Evolutionary conservation across 2,113 vertebrate species (phyloP), one percentile per base, ranked within the genome.

Genomic region (Cepphus grylle): DNA sequence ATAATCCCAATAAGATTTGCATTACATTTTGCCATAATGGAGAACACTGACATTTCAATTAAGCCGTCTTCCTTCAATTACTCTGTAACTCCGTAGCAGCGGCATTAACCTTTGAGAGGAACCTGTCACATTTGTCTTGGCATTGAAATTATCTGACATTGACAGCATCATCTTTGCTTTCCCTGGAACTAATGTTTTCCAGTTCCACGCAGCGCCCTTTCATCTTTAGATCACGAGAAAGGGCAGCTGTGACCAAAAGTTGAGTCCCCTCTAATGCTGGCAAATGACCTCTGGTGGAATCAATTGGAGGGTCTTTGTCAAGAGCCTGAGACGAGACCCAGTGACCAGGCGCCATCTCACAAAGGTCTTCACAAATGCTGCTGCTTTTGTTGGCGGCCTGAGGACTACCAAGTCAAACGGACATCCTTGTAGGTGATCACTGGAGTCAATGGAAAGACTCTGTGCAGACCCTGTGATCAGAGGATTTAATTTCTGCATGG

Each of bases 11-110:
- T 94, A 82, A 96, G 81, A 93, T 96, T 96, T 96, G 87, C 91
- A 71, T 97, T 93, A 66, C 81, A 77, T 96, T 96, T 70, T 94
- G 95, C 88, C 89, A 90, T 93, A 97, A 92, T 90, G 79, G 96
- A 92, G 93, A 93, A 96, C 7, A 56, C 71, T 97, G 95, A 96
- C 96, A 97, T 96, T 96, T 97, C 96, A 97, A 95, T 97, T 96
- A 96, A 95, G 96, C 55, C 0, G 0, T 82, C 79, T 95, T 76
- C 76, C 78, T 96, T 96, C 96, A 96, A 90, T 95, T 95, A 93
- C 69, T 91, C 89, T 82, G 34, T 63, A 93, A 62, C 84, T 95
- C 91, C 3, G 0, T 86, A 77, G 87, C 96, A 86, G 94, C 94
- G 78, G 43, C 94, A 95, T 97, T 97, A 96, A 97, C 96, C 97